Percentiles rank a stretch among this genome's conserved stretches.
Conservation (phyloP, 2,113 vertebrate species). For the Rhinoptilus africanus region DNA sequence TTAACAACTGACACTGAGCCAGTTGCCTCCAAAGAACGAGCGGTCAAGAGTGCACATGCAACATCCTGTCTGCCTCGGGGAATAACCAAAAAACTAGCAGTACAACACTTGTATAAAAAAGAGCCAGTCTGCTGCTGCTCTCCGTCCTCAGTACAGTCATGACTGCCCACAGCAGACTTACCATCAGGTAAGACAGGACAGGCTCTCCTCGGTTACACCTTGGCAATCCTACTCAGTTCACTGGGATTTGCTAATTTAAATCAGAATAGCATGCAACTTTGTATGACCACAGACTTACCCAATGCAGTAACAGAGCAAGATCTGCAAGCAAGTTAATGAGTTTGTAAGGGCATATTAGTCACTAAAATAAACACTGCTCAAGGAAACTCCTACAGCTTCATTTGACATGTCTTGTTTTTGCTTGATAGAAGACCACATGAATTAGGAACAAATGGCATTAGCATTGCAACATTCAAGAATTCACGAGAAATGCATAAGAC, state of each 20-base stretch:
- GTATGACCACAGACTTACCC: not conserved
- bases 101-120: not conserved
- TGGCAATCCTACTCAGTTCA: not conserved
- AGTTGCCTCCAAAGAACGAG: not conserved
- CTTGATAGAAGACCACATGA: not conserved
- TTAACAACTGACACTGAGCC: not conserved
- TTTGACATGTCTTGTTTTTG: not conserved
- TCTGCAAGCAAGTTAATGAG: not conserved
- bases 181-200: not conserved
- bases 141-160: not conserved
- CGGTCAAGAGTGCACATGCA: accelerated
- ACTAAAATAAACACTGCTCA: not conserved
- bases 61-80: not conserved
- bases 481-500: not conserved
- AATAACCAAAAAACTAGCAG: not conserved
- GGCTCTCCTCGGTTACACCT: not conserved
- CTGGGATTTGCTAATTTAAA: not conserved
- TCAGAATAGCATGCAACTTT: not conserved
- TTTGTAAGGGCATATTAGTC: not conserved
- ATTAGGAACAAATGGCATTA: not conserved
- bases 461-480: not conserved
- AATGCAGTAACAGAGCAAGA: not conserved
- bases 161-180: not conserved
- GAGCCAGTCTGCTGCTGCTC: not conserved
- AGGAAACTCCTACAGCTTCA: not conserved